Evolutionary conservation across 2,888 invertebrate genomes (phyloP).

Genomic region (Chymomyza fuscimana): DNA sequence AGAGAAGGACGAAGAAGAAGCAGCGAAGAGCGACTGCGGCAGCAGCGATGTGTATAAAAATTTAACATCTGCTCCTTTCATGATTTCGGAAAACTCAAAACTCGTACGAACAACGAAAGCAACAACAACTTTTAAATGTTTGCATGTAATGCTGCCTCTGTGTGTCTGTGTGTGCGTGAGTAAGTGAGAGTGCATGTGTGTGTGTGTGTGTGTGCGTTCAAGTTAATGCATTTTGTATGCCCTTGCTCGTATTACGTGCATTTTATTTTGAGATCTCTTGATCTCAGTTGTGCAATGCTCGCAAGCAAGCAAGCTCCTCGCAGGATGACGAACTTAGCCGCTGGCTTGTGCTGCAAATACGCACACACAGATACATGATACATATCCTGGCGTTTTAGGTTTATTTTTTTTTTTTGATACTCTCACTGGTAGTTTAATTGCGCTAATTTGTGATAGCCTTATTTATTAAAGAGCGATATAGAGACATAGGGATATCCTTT

Average conservation of each 20-base stretch:
- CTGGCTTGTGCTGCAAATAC: conserved; percentile 11
- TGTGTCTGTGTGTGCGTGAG: conserved; percentile 32
- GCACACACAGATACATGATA: neutral
- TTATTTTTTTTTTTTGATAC: too few species aligned
- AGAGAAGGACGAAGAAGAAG: conserved; percentile 31
- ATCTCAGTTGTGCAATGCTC: neutral
- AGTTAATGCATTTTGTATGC: conserved; percentile 73
- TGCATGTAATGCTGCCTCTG: neutral
- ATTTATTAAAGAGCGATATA: too few species aligned
- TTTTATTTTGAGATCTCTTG: conserved; percentile 31
- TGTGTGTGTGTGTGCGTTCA: conserved; percentile 27
- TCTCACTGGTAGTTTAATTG: too few species aligned
- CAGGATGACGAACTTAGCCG: neutral
- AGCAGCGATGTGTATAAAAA: conserved; percentile 69
- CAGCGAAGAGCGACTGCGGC: conserved; percentile 27
- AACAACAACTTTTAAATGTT: conserved; percentile 22
- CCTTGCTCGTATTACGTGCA: conserved; percentile 71
- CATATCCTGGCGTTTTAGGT: neutral
- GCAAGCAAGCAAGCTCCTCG: neutral
- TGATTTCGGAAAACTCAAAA: conserved; percentile 79
- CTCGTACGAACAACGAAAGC: conserved; percentile 53
- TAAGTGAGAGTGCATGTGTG: conserved; percentile 20
- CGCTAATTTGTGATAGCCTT: too few species aligned
- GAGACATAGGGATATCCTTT: too few species aligned
- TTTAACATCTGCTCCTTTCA: conserved; percentile 79